phyloP scores from a whole-genome alignment of 2,113 vertebrate species.

The Rhea pennata region DNA sequence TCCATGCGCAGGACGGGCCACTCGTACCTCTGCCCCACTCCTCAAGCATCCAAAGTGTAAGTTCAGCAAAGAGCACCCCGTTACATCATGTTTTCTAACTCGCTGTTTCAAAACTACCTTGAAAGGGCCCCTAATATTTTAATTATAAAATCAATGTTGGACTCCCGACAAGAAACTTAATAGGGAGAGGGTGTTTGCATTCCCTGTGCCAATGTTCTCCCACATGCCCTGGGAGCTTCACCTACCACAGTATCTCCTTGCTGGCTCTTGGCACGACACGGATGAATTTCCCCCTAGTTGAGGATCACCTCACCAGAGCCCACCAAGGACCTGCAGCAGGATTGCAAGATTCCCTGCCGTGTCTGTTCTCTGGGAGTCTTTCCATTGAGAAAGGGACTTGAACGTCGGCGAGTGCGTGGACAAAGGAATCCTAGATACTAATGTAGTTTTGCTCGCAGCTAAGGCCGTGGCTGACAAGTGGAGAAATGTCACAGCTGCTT shows the following conservation, averaged over 20 bases:
- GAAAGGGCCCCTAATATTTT: background rate
- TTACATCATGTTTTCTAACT: background rate
- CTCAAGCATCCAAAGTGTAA: background rate
- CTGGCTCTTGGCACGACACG: background rate
- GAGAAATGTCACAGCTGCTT: rapidly evolving
- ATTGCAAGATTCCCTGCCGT: background rate
- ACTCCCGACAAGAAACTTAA: rapidly evolving
- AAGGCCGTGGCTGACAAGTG: background rate
- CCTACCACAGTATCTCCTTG: background rate
- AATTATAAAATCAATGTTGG: background rate
- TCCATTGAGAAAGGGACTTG: background rate
- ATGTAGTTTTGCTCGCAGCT: background rate
- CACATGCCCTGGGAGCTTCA: background rate
- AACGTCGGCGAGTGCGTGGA: background rate
- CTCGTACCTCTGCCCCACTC: background rate
- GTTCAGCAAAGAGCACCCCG: background rate
- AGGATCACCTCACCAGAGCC: background rate
- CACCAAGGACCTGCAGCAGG: background rate
- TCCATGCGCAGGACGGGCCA: background rate
- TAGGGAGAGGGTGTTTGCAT: rapidly evolving
- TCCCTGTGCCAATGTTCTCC: background rate
- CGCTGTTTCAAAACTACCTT: background rate
- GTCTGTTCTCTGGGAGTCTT: background rate
- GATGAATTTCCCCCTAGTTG: background rate
- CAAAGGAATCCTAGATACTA: too few species aligned